Percentiles rank a stretch among this genome's conserved stretches.
phyloP scores from a whole-genome alignment of 2,113 vertebrate genomes.

The Bubo blakistoni region DNA sequence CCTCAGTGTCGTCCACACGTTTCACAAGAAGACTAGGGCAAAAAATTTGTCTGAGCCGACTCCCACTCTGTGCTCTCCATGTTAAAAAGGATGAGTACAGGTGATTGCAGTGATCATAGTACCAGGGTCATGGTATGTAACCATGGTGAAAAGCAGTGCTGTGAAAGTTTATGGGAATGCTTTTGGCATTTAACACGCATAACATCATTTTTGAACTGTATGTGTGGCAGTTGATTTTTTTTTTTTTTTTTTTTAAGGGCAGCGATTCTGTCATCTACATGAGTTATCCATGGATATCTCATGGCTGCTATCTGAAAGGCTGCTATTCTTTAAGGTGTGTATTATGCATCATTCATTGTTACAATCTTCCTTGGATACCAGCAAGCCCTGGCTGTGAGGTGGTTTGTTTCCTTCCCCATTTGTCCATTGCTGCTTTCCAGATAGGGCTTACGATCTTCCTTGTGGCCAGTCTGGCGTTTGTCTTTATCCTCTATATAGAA shows the following conservation, averaged over 20 bases:
- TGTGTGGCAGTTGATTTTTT: background rate
- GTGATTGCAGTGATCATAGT: background rate
- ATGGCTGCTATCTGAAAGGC: background rate
- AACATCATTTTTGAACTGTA: background rate
- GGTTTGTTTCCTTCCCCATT: constrained; percentile 20
- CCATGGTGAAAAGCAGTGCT: background rate
- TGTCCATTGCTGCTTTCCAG: constrained; percentile 22
- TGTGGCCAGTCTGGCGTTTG: background rate
- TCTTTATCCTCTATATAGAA: background rate
- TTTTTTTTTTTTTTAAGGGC: background rate
- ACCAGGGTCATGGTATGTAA: background rate
- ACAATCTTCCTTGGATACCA: background rate
- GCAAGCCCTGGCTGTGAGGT: background rate
- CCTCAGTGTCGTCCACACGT: background rate
- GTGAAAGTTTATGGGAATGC: background rate
- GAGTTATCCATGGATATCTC: background rate
- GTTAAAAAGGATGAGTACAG: background rate
- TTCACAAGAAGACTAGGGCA: background rate
- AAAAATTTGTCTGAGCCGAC: background rate
- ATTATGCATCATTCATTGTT: background rate
- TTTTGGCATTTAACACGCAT: background rate
- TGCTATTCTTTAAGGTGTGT: background rate
- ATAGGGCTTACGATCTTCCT: background rate
- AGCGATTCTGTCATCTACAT: background rate
- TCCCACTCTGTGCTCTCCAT: background rate